Base-by-base conservation (phyloP, 2,888 invertebrate species). In the Plagodis dolabraria region DNA sequence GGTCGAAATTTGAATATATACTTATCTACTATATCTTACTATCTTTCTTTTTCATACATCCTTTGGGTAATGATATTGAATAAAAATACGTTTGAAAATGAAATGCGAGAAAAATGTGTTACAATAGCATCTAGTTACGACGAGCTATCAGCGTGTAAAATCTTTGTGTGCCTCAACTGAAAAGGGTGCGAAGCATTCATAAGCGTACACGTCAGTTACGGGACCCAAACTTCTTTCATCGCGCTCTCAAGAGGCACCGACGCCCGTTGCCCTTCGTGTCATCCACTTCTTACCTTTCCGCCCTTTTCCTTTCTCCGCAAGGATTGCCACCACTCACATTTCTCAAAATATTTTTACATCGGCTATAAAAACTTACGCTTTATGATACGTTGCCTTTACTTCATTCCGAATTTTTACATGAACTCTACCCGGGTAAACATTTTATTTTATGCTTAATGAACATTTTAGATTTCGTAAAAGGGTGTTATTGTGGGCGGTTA, bases 191-290 rank as follows among this genome's bases (percentile, higher is more conserved):
- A 84, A 82, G 78, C 80, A 79, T 85, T 86, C 86, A 87, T 87
- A 86, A 86, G 82, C 80, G 78, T 76, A 82, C 79, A 79, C 80
- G 84, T 85, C 85, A 85, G 83, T 80, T 81, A 77, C 79, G 79
- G 78, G 83, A 81, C 83, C 86, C 84, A 78, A 85, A 86, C 85
- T 83, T 87, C 85, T 85, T 83, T 86, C 82, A 83, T 80, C 79
- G 79, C 71, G 70, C 80, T 83, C 88, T 85, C 85, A 63, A 80
- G 86, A 84, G 85, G 81, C 80, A 71, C 70, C 76, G 57, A 74
- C 77, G 77, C 78, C 81, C 79, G 57, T 74, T 78, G 77, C 78
- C 81, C 79, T 81, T 79, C 80, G 76, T 81, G 80, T 82, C 84
- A 80, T 84, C 82, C 79, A 82, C 82, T 84, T 86, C 81, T 75